A percentile compares a stretch with the other conserved stretches of the same genome.
Evolutionary conservation across 2,113 vertebrate species (phyloP).

Genomic region (Myotis davidii): DNA sequence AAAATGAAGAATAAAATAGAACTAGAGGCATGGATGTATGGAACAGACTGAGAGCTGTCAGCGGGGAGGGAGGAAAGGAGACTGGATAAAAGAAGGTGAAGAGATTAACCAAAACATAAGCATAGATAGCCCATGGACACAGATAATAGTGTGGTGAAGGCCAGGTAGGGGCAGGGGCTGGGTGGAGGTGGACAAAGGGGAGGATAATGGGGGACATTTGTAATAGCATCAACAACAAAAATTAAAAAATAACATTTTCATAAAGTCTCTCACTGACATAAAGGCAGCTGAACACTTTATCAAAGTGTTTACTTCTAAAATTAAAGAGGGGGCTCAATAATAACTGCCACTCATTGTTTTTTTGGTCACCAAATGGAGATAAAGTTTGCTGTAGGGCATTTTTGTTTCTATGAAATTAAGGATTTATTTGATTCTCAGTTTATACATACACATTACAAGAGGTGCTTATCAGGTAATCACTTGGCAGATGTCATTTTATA

Average conservation of each 20-base stretch:
- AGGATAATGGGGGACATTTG: not conserved
- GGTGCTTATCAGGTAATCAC: not conserved
- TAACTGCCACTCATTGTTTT: not conserved
- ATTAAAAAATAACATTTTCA: conserved; percentile 17
- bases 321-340: not conserved
- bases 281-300: not conserved
- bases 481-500: not conserved
- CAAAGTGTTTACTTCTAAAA: not conserved
- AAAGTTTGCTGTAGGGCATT: not conserved
- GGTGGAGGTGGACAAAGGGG: not conserved
- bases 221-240: not conserved
- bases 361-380: not conserved
- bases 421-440: not conserved
- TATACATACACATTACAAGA: not conserved
- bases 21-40: not conserved
- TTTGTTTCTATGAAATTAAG: not conserved
- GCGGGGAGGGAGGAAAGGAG: too few species aligned
- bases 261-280: not conserved
- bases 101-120: not conserved
- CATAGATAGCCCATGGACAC: not conserved
- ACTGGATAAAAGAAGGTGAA: not conserved
- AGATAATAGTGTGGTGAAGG: not conserved
- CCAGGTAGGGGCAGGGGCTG: not conserved
- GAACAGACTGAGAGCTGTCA: not conserved
- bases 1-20: not conserved